A percentile compares a stretch with the other conserved stretches of the same genome.
Conservation (phyloP, 92 coral and sea anemone species). For the Siderastrea siderea region DNA sequence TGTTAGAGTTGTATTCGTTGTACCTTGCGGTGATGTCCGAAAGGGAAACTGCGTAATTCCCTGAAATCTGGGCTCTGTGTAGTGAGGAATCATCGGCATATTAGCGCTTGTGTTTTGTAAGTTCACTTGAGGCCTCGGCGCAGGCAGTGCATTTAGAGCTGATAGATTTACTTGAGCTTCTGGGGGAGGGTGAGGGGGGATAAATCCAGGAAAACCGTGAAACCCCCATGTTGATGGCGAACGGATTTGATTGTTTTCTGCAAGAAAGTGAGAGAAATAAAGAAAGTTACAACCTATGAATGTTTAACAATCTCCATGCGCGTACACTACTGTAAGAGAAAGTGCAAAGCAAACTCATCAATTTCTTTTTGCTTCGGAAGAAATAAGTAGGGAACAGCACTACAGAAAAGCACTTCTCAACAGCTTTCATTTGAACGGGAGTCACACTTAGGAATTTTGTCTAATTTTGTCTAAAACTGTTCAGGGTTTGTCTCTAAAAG, state of each 20-base stretch:
- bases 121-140: constrained; percentile 82
- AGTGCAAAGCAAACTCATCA: background rate
- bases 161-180: constrained; percentile 83
- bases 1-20: constrained; percentile 76
- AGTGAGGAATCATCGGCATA: constrained; percentile 86
- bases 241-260: constrained; percentile 91
- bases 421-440: background rate
- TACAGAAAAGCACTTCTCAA: background rate
- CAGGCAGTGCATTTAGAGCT: constrained; percentile 77
- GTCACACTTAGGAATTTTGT: background rate
- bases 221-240: constrained; percentile 93
- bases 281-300: background rate
- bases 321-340: background rate
- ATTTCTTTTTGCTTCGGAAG: background rate
- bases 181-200: constrained; percentile 81
- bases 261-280: constrained; percentile 38
- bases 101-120: constrained; percentile 83
- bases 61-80: constrained; percentile 89
- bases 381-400: background rate
- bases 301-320: background rate
- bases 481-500: too few relatives aligned
- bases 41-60: constrained; percentile 80
- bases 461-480: too few relatives aligned
- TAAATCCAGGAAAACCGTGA: constrained; percentile 88
- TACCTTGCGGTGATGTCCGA: constrained; percentile 77